Conservation (phyloP, 1,140 invertebrate species). For the Drosophila ambigua region DNA sequence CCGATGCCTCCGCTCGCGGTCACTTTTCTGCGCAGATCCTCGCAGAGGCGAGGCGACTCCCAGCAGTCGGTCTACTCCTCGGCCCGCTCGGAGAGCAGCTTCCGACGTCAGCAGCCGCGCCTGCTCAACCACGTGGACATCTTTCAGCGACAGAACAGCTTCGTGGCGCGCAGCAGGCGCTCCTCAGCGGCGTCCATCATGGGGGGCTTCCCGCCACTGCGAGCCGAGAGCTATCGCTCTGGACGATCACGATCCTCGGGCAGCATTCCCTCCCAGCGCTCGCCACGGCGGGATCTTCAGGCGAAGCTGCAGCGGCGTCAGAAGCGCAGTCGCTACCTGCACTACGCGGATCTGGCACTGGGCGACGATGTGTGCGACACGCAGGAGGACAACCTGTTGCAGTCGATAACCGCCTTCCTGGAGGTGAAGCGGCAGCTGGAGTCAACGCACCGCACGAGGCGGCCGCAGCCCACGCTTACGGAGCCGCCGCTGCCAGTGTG, state of each 20-base stretch:
- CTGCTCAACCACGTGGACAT: conserved; percentile 72
- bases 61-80: conserved; percentile 66
- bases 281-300: conserved; percentile 34
- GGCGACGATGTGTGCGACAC: conserved; percentile 58
- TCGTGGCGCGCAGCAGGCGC: conserved; percentile 67
- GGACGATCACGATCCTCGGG: conserved; percentile 57
- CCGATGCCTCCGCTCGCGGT: conserved; percentile 3
- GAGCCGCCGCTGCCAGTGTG: conserved; percentile 5
- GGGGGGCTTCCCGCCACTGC: conserved; percentile 71
- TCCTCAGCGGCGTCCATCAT: conserved; percentile 79
- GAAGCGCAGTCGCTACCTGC: conserved; percentile 61
- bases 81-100: conserved; percentile 66
- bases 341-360: conserved; percentile 72
- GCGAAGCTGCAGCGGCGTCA: conserved; percentile 45
- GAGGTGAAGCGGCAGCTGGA: conserved; percentile 79
- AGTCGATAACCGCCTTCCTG: conserved; percentile 73
- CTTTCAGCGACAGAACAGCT: conserved; percentile 77
- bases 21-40: conserved; percentile 28
- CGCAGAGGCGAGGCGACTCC: conserved; percentile 56
- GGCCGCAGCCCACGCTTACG: conserved; percentile 41
- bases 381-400: conserved; percentile 75
- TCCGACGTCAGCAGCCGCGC: conserved; percentile 40
- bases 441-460: conserved; percentile 24
- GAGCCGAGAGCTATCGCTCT: conserved; percentile 63
- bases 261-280: conserved; percentile 42